phyloP scores from a whole-genome alignment of 2,888 invertebrate species.

The Suillia variegata region DNA sequence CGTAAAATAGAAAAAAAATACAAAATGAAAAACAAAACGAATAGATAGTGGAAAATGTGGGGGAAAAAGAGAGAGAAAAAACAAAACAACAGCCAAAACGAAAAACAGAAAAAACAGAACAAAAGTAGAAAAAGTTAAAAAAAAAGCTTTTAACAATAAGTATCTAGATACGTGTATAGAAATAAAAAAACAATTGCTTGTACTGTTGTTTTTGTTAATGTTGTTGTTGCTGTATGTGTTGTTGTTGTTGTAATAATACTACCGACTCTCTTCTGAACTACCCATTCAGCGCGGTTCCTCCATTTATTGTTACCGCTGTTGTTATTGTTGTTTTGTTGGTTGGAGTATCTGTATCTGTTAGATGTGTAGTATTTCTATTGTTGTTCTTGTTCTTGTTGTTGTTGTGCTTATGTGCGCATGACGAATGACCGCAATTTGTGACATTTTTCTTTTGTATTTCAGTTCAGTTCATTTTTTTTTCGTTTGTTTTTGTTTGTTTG shows the following conservation, averaged over 20 bases:
- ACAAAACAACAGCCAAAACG: neutral
- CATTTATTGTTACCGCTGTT: too few species aligned
- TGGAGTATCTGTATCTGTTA: neutral
- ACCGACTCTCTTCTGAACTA: too few species aligned
- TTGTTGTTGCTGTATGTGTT: constrained; percentile 17
- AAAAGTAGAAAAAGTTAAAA: constrained; percentile 21
- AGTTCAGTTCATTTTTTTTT: constrained; percentile 8
- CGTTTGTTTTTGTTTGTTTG: neutral
- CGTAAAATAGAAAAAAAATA: neutral
- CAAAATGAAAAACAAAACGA: neutral
- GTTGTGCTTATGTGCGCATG: constrained; percentile 57
- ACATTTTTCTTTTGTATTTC: constrained; percentile 44
- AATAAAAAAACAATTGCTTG: too few species aligned
- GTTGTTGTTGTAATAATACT: too few species aligned
- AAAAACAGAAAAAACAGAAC: neutral
- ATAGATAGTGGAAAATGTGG: neutral
- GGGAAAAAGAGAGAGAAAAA: constrained; percentile 3
- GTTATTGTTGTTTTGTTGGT: too few species aligned
- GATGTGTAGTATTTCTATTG: neutral
- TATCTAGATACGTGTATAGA: too few species aligned
- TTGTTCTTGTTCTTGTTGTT: constrained; percentile 27
- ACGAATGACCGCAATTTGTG: constrained; percentile 59
- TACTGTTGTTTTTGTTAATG: constrained; percentile 22
- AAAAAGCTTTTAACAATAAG: neutral
- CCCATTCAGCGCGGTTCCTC: too few species aligned